Evolutionary conservation across 2,888 invertebrate species (phyloP).

Genomic region (Hymenopus coronatus): DNA sequence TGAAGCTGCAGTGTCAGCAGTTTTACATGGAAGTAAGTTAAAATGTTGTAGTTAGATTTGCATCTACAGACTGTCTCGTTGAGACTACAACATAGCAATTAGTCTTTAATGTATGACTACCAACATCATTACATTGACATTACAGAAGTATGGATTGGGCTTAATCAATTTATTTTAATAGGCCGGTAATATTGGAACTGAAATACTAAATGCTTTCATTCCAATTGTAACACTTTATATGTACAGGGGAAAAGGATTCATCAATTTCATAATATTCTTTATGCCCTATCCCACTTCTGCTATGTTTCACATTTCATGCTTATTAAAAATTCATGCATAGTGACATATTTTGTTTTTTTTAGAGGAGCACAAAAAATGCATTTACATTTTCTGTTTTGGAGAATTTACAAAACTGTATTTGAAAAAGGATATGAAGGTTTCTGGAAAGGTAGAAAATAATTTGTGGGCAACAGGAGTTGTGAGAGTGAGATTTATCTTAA

Average conservation of each 20-base stretch:
- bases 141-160: conserved; percentile 8
- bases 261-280: neutral
- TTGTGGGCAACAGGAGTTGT: neutral
- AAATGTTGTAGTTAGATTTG: neutral
- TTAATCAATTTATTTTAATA: neutral
- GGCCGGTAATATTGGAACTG: conserved; percentile 1
- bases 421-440: neutral
- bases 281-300: neutral
- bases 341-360: neutral
- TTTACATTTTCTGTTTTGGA: neutral
- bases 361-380: neutral
- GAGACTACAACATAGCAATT: neutral
- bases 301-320: neutral
- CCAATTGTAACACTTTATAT: neutral
- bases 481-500: neutral
- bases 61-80: neutral
- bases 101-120: conserved; percentile 1
- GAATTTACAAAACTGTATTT: neutral
- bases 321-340: neutral
- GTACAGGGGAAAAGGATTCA: neutral
- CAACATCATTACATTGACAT: conserved; percentile 5
- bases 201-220: neutral
- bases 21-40: too few relatives aligned
- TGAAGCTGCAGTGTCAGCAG: too few relatives aligned
- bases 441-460: neutral